Evolutionary conservation across 2,797 vertebrate species (phyloP).

Genomic region (Tauraco hartlaubi): DNA sequence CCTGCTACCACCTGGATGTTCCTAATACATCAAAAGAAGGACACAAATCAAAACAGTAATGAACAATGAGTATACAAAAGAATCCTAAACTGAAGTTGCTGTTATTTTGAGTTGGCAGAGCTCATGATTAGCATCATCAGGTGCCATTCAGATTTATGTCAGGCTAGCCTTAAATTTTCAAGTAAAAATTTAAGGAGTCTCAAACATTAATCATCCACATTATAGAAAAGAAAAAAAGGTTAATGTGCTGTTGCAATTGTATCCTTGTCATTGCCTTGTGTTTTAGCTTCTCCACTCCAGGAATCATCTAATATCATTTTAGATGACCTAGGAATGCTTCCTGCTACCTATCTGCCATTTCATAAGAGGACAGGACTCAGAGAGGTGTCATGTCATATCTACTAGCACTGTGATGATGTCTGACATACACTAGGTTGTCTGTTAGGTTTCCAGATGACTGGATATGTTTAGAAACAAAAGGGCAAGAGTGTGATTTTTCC

Average conservation of each 20-base stretch:
- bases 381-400: not conserved
- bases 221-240: constrained; percentile 11
- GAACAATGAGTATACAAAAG: not conserved
- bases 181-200: not conserved
- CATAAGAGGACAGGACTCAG: not conserved
- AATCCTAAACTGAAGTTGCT: not conserved
- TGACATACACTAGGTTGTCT: not conserved
- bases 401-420: not conserved
- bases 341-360: not conserved
- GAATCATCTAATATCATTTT: not conserved
- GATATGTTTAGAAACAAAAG: not conserved
- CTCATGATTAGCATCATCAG: not conserved
- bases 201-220: not conserved
- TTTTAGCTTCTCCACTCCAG: not conserved
- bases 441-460: not conserved
- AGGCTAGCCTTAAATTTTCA: not conserved
- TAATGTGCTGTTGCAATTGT: not conserved
- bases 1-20: constrained; percentile 20
- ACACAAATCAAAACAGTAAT: not conserved
- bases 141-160: not conserved
- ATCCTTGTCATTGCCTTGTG: not conserved
- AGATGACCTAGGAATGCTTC: not conserved
- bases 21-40: not conserved
- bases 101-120: not conserved
- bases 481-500: not conserved